Percentiles rank a stretch among this genome's conserved stretches.
These are phyloP conservation scores for Tenebrio molitor DNA, from an alignment of 1,140 invertebrate species.

Conservation along the genomic window DNA sequence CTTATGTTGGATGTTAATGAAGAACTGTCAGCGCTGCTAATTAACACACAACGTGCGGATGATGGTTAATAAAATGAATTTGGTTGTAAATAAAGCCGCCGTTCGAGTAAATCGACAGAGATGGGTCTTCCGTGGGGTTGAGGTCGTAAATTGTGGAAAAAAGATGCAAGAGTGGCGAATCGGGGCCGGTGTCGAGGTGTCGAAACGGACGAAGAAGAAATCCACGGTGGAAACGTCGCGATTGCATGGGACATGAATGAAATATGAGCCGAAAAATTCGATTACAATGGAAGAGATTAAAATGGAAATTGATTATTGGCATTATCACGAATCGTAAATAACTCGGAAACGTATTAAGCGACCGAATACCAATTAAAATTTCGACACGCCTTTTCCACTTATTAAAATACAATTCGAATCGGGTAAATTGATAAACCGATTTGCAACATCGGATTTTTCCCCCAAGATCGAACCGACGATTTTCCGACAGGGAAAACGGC, in stretches of 20 bases:
- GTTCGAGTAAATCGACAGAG: neutral
- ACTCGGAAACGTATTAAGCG: constrained; percentile 1
- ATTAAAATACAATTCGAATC: neutral
- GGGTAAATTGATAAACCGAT: constrained; percentile 5
- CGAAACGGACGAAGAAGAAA: neutral
- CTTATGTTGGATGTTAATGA: constrained; percentile 20
- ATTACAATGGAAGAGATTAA: constrained; percentile 41
- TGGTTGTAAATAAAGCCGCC: too few relatives aligned
- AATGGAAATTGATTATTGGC: constrained; percentile 42
- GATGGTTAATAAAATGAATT: constrained; percentile 27
- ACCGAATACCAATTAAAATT: constrained; percentile 14
- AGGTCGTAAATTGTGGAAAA: constrained; percentile 1
- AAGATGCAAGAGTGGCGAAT: constrained; percentile 1
- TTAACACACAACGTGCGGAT: constrained; percentile 36
- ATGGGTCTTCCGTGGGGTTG: neutral
- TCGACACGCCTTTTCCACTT: neutral
- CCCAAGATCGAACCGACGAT: too few relatives aligned
- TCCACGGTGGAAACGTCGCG: constrained; percentile 1
- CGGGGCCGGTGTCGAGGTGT: too few relatives aligned
- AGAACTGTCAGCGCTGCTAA: constrained; percentile 14
- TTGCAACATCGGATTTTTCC: neutral
- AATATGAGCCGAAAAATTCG: constrained; percentile 39
- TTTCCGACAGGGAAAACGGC: too few relatives aligned
- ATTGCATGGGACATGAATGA: constrained; percentile 24
- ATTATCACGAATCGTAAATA: constrained; percentile 16